A percentile compares a stretch with the other conserved stretches of the same genome.
Conservation (phyloP, 1,140 invertebrate species). For the Gryllus bimaculatus region DNA sequence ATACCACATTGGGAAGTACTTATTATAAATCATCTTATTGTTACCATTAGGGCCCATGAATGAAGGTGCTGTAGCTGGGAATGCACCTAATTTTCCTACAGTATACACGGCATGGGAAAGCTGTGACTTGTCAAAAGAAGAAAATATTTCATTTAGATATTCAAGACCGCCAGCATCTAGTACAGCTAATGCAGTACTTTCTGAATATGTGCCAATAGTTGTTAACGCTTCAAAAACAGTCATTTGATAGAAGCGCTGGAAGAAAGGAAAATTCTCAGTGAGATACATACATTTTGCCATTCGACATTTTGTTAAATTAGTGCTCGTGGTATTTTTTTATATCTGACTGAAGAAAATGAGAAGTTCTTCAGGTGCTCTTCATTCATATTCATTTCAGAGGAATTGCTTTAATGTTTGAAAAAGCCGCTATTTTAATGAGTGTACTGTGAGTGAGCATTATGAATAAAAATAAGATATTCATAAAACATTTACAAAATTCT, state of each 20-base stretch:
- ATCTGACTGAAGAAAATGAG: too few species aligned
- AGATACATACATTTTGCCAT: not conserved
- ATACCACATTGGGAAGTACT: too few species aligned
- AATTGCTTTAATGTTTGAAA: not conserved
- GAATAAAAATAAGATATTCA: not conserved
- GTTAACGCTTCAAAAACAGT: not conserved
- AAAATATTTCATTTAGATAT: not conserved
- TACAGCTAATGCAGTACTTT: not conserved
- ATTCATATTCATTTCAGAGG: too few species aligned
- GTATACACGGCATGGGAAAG: not conserved
- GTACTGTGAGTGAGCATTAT: not conserved
- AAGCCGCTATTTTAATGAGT: not conserved
- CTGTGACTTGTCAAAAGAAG: not conserved
- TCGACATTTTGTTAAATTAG: not conserved
- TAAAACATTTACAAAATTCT: not conserved
- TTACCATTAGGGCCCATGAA: too few species aligned
- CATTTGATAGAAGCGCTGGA: not conserved
- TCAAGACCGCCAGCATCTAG: not conserved
- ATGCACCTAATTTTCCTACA: not conserved
- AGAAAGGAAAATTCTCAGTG: not conserved
- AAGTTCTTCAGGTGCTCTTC: too few species aligned
- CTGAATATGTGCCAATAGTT: not conserved
- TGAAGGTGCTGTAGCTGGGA: not conserved
- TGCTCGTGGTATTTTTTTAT: too few species aligned
- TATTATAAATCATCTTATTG: too few species aligned